A percentile compares a stretch with the other conserved stretches of the same genome.
Evolutionary conservation across 1,140 invertebrate genomes (phyloP).

Genomic region (Conus ventricosus): DNA sequence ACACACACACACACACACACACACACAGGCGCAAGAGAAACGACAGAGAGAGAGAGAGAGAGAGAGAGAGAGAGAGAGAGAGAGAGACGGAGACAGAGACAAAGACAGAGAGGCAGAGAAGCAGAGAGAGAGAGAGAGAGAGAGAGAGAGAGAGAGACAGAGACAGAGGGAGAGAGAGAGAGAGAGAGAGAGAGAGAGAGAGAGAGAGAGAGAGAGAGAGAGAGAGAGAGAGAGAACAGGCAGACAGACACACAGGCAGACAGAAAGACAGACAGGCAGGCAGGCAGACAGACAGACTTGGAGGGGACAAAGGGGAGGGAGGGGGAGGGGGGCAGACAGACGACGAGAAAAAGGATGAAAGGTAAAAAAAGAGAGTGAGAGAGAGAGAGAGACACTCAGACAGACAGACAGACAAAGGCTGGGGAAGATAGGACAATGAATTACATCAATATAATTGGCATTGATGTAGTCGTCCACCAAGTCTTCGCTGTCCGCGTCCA

Average conservation of each 20-base stretch:
- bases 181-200: conserved; percentile 44
- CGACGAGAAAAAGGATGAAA: no score
- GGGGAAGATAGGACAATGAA: conserved; percentile 42
- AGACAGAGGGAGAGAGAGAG: no score
- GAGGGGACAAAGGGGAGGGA: no score
- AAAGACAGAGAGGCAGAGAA: background rate
- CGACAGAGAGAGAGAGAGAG: conserved; percentile 11
- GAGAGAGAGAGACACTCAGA: no score
- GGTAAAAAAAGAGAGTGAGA: no score
- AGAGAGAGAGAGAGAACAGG: conserved; percentile 25
- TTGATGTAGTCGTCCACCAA: conserved; percentile 90
- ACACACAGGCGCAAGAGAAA: background rate
- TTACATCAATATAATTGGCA: conserved; percentile 94
- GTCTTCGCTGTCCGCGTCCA: conserved; percentile 82
- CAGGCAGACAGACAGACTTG: no score
- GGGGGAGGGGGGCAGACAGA: no score
- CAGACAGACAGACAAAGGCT: no score
- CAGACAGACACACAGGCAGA: no score
- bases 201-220: background rate
- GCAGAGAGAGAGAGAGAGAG: conserved; percentile 41
- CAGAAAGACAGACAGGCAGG: no score
- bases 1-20: background rate
- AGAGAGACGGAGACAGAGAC: conserved; percentile 12
- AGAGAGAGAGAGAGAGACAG: background rate
- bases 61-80: background rate